Evolutionary conservation across 2,113 vertebrate species (phyloP).

Genomic region (Parus major): DNA sequence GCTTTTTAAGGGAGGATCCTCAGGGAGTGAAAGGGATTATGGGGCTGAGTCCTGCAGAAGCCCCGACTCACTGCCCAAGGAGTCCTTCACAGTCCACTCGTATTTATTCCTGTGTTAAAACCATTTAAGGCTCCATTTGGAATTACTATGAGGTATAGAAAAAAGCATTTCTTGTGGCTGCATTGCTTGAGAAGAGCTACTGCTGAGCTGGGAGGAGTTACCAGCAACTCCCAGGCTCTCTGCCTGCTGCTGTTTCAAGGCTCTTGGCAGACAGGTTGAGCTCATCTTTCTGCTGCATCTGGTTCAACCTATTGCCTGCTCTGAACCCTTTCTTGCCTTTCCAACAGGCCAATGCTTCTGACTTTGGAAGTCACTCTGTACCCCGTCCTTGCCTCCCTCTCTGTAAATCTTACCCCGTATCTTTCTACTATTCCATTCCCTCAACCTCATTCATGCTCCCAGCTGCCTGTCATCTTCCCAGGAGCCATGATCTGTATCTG

Average conservation of each 20-base stretch:
- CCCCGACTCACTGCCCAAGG: background rate
- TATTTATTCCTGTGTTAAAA: background rate
- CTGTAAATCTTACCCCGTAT: background rate
- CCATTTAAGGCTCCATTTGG: background rate
- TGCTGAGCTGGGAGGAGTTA: background rate
- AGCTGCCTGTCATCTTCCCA: background rate
- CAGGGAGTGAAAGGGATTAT: background rate
- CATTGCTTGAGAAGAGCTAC: background rate
- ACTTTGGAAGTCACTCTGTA: background rate
- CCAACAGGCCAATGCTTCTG: background rate
- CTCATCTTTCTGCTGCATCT: background rate
- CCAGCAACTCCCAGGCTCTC: background rate
- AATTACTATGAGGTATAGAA: background rate
- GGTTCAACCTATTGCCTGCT: background rate
- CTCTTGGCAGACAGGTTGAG: background rate
- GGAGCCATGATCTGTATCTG: background rate
- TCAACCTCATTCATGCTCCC: background rate
- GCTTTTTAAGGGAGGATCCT: background rate
- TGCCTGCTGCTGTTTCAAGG: background rate
- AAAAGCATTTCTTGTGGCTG: background rate
- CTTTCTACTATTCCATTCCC: background rate
- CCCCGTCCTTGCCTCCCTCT: background rate
- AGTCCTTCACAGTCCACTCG: background rate
- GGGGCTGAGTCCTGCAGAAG: background rate
- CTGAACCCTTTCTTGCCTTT: background rate